Conservation (phyloP, 2,888 invertebrate species). For the Drosophila flavopinicola region DNA sequence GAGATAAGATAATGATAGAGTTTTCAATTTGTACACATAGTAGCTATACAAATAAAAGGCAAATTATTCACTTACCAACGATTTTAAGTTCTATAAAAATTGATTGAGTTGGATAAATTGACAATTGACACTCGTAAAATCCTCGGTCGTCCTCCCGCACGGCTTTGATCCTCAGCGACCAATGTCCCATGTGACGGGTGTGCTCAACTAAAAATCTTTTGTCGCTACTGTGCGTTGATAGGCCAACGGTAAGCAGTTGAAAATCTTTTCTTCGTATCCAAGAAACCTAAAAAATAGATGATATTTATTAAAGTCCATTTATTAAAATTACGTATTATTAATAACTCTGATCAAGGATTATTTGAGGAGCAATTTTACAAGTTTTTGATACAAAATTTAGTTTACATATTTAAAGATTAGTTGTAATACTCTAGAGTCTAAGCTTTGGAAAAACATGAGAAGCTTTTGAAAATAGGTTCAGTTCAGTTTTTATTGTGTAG, state of each 20-base stretch:
- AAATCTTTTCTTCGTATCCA: constrained; percentile 89
- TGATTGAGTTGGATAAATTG: constrained; percentile 88
- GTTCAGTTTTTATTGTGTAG: too few species aligned
- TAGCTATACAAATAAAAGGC: background rate
- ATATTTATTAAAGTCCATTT: background rate
- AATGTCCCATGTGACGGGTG: constrained; percentile 86
- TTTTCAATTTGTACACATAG: too few species aligned
- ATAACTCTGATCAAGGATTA: too few species aligned
- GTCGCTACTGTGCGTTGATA: constrained; percentile 87
- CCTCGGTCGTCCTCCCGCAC: constrained; percentile 84
- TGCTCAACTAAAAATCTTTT: constrained; percentile 88
- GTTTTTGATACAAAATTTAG: too few species aligned
- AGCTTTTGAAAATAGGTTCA: too few species aligned
- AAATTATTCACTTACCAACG: constrained; percentile 85
- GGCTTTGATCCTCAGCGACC: constrained; percentile 85
- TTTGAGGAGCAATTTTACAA: too few species aligned
- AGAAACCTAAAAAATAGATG: constrained; percentile 84
- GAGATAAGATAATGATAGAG: too few species aligned
- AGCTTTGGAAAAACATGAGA: too few species aligned
- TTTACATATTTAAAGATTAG: too few species aligned
- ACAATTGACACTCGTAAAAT: constrained; percentile 88
- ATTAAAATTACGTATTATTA: too few species aligned
- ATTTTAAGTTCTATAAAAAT: constrained; percentile 88
- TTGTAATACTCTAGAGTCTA: too few species aligned
- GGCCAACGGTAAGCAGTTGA: constrained; percentile 87